Conservation (phyloP, 2,113 vertebrate genomes). For the Ictalurus punctatus region DNA sequence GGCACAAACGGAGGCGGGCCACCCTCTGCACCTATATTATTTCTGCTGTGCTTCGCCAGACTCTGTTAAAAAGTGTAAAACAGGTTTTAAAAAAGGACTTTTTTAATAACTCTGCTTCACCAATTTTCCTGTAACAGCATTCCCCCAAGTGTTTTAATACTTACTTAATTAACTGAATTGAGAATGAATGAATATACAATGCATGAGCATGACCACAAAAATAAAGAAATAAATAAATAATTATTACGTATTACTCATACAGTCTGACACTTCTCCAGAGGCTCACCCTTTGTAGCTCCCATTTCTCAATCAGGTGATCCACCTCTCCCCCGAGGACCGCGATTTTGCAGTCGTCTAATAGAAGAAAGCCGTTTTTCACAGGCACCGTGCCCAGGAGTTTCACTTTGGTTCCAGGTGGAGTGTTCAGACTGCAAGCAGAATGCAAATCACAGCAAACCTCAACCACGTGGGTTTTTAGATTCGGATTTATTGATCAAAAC, state of each 20-base stretch:
- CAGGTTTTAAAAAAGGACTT: background rate
- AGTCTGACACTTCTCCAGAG: conserved; percentile 23
- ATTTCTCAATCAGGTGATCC: conserved; percentile 96
- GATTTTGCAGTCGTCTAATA: conserved; percentile 90
- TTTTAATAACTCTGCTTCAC: background rate
- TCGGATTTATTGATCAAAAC: background rate
- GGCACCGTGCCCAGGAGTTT: conserved; percentile 86
- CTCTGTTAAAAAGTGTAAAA: conserved; percentile 71
- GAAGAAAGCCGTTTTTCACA: conserved; percentile 89
- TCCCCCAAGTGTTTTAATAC: background rate
- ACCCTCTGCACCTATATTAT: conserved; percentile 92
- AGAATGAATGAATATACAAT: background rate
- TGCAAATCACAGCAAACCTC: conserved; percentile 21
- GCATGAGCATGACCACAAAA: background rate
- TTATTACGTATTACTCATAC: background rate
- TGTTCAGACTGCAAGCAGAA: conserved; percentile 72
- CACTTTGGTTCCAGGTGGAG: conserved; percentile 94
- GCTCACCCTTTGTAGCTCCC: conserved; percentile 96
- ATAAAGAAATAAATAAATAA: background rate
- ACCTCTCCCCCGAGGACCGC: conserved; percentile 92
- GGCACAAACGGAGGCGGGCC: conserved; percentile 97
- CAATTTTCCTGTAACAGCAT: background rate
- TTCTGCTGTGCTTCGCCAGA: conserved; percentile 94
- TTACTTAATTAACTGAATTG: background rate
- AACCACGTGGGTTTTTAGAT: background rate